A percentile compares a stretch with the other conserved stretches of the same genome.
These are phyloP conservation scores for Anas platyrhynchos DNA, from an alignment of 2,113 vertebrate species.

Conservation along the genomic window DNA sequence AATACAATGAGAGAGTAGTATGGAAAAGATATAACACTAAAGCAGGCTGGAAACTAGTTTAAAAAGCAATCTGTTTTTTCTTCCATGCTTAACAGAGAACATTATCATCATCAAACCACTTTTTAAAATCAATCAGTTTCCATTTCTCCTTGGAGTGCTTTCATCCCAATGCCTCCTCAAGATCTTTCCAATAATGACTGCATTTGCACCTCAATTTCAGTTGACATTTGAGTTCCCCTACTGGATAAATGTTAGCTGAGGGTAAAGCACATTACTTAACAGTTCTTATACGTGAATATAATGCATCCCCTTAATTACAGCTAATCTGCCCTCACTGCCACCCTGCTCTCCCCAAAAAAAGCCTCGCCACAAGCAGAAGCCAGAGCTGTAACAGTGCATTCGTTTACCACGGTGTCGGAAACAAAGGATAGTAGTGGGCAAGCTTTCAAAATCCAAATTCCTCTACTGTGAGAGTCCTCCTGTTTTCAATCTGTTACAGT, in stretches of 20 bases:
- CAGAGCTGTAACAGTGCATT: neutral
- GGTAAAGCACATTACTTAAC: neutral
- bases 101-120: neutral
- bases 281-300: neutral
- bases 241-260: neutral
- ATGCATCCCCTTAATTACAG: neutral
- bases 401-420: neutral
- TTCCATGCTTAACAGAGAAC: neutral
- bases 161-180: neutral
- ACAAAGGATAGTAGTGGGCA: conserved; percentile 57
- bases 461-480: conserved; percentile 23
- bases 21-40: neutral
- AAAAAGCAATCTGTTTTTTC: conserved; percentile 13
- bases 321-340: neutral
- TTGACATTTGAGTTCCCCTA: neutral
- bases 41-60: neutral
- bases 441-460: conserved; percentile 34
- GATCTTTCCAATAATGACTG: neutral
- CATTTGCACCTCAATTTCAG: neutral
- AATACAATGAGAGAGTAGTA: neutral
- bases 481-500: conserved; percentile 52
- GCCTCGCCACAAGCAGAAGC: neutral
- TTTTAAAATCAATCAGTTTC: neutral
- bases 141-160: neutral
- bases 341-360: neutral